Evolutionary conservation across 1,140 invertebrate species (phyloP).

Genomic region (Doryteuthis pealeii): DNA sequence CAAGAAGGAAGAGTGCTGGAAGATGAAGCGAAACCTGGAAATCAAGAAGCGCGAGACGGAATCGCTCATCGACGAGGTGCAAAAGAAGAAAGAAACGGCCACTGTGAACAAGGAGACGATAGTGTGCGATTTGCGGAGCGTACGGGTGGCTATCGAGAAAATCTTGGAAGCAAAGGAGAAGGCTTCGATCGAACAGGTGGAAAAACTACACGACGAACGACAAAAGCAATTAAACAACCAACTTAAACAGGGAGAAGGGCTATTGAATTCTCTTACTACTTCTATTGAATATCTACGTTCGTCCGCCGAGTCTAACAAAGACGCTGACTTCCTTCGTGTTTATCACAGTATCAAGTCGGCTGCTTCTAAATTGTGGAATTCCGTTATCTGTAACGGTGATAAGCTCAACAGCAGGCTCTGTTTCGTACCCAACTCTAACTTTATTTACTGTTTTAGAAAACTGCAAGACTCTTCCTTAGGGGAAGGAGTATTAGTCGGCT

Average conservation of each 20-base stretch:
- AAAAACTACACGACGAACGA: neutral
- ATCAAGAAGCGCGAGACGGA: neutral
- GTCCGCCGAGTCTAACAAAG: neutral
- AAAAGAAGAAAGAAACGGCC: neutral
- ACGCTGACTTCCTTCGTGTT: neutral
- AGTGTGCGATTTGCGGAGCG: neutral
- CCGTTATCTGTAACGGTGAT: too few species aligned
- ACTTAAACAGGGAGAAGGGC: neutral
- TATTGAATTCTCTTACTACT: neutral
- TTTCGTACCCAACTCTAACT: neutral
- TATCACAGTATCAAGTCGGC: neutral
- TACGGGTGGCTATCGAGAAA: neutral
- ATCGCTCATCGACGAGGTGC: neutral
- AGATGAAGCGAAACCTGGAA: neutral
- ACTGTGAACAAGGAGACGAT: neutral
- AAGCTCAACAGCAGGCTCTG: too few species aligned
- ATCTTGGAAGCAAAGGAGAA: neutral
- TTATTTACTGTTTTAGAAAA: slow-evolving; percentile 1
- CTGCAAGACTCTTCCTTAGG: neutral
- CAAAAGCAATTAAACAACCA: neutral
- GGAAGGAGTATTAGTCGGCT: neutral
- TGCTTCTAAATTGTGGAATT: neutral
- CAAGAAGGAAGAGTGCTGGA: neutral
- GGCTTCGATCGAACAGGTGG: neutral
- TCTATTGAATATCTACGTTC: neutral